phyloP scores from a whole-genome alignment of 2,797 vertebrate genomes.

The Coccyzus lansbergi region DNA sequence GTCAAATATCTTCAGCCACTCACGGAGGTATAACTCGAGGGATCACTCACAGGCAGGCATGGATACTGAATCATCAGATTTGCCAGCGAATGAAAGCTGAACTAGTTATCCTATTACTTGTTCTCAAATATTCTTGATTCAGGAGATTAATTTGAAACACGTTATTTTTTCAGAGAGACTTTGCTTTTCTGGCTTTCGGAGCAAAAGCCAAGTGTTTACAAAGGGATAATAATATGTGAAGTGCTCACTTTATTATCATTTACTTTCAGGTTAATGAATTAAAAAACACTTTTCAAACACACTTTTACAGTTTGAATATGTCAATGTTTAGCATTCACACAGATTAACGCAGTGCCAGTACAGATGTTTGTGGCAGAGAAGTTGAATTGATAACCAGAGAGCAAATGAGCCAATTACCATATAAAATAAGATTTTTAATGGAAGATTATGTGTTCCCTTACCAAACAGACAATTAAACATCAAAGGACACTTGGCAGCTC shows the following conservation, averaged over 20 bases:
- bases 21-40: not conserved
- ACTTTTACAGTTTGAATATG: conserved; percentile 34
- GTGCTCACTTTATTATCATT: conserved; percentile 17
- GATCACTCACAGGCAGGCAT: not conserved
- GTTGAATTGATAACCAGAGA: conserved; percentile 69
- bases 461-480: conserved; percentile 74
- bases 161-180: not conserved
- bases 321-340: conserved; percentile 39
- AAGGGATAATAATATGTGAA: not conserved
- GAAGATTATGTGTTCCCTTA: conserved; percentile 63
- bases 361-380: conserved; percentile 71
- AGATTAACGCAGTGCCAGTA: conserved; percentile 62
- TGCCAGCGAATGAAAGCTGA: not conserved
- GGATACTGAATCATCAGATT: not conserved
- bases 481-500: conserved; percentile 64
- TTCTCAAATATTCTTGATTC: not conserved
- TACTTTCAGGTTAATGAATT: conserved; percentile 59
- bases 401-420: conserved; percentile 74
- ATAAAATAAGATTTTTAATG: conserved; percentile 65
- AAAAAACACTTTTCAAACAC: conserved; percentile 51
- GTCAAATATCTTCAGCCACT: not conserved
- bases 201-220: conserved; percentile 19
- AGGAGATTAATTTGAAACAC: not conserved
- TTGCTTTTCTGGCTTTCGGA: conserved; percentile 8
- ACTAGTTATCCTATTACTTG: not conserved